phyloP scores from a whole-genome alignment of 2,888 invertebrate species.

The Ptycholaimellus sp. region DNA sequence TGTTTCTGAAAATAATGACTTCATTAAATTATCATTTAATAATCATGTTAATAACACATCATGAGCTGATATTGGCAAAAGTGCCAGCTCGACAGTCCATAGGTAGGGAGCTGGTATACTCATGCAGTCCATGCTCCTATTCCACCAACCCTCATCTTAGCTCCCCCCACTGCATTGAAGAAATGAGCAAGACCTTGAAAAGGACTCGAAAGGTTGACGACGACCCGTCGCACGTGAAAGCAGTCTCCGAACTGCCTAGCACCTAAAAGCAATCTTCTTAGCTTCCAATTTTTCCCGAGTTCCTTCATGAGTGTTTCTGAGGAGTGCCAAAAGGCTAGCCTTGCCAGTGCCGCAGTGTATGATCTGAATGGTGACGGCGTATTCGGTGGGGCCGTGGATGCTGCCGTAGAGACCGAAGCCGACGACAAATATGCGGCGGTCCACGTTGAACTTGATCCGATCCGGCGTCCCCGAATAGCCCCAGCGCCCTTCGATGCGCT shows the following conservation, averaged over 20 bases:
- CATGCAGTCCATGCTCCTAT: too few species aligned
- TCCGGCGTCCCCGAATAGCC: conserved; percentile 60
- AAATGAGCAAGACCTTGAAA: conserved; percentile 38
- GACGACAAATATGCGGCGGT: conserved; percentile 52
- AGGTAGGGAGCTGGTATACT: too few species aligned
- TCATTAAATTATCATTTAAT: too few species aligned
- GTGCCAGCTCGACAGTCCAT: too few species aligned
- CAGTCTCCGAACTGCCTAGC: conserved; percentile 46
- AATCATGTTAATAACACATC: too few species aligned
- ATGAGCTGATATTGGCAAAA: too few species aligned
- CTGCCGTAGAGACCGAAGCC: conserved; percentile 63
- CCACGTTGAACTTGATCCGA: conserved; percentile 53
- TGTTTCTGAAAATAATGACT: too few species aligned
- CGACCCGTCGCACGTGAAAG: conserved; percentile 52
- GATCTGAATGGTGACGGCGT: conserved; percentile 46
- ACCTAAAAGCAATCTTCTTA: conserved; percentile 28
- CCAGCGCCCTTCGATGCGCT: conserved; percentile 53
- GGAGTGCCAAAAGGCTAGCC: background rate
- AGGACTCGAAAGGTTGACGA: conserved; percentile 50
- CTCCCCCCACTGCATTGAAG: background rate
- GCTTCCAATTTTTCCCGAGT: background rate
- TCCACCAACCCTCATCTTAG: too few species aligned
- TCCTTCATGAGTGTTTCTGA: background rate
- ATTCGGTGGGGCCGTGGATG: conserved; percentile 49
- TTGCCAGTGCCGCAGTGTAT: too few species aligned